Base-by-base conservation (phyloP, 2,888 invertebrate species). In the Isotomurus palustris region DNA sequence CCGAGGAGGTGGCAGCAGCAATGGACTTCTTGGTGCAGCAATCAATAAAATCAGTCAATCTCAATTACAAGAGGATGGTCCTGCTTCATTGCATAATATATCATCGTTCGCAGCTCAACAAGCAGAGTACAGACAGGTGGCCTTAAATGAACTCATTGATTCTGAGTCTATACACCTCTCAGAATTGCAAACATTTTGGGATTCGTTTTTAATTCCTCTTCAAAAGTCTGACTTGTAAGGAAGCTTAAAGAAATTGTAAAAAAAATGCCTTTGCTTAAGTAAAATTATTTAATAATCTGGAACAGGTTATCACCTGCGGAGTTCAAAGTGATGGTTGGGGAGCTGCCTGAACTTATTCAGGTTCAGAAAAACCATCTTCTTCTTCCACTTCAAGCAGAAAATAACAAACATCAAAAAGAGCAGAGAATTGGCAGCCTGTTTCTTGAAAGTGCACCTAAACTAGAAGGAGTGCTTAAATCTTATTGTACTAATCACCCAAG, bases 391-490 rank as follows among this genome's bases (percentile, higher is more conserved):
- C 6, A 38, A 38, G n/a, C 17, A 3, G 50, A 50, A 24, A 49
- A 54, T 22, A 21, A 35, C 4, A 60, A 65, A 50, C 54, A 53
- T 71, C 81, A 83, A 47, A 78, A 81, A 6, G 87, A 90, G 65
- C 91, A 94, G 75, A 81, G 90, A 71, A 87, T 93, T 19, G 99
- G 99, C 2, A 91, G 90, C 69, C 79, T 94, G 12, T 95, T 97
- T 76, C 78, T 99, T 59, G 86, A 86, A 58, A 84, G 86, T 77
- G 91, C 91, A 3, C 84, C 88, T 21, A 82, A 83, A 73, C 82
- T 91, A 69, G 92, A 94, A 77, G 78, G 81, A 67, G 85, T 92
- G 12, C 92, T 96, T 75, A 85, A 87, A 72, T 80, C 82, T 14
- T 99, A 50, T 8, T 96, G 96, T 77, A 83, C 86, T 56, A 85